Evolutionary conservation across 2,113 vertebrate genomes (phyloP).

Genomic region (Elachura formosa): DNA sequence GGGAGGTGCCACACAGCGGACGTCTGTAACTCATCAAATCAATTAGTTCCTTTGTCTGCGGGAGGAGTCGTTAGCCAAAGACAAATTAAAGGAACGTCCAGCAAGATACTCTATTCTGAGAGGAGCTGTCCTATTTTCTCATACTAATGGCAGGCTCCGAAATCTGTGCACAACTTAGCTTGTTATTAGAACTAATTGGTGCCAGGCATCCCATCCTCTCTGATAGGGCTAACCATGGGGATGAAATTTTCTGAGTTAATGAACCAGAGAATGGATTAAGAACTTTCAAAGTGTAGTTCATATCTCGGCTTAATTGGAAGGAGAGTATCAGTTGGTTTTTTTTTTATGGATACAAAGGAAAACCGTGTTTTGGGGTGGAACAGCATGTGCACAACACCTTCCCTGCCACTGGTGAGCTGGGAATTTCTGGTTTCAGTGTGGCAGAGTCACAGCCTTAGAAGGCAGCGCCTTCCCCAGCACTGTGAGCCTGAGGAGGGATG

Average conservation of each 20-base stretch:
- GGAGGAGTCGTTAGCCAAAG: background rate
- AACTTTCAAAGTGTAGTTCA: constrained; percentile 12
- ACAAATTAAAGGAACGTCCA: background rate
- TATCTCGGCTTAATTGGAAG: constrained; percentile 36
- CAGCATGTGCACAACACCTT: background rate
- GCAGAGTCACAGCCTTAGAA: background rate
- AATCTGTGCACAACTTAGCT: constrained; percentile 33
- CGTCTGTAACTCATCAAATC: background rate
- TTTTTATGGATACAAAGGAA: background rate
- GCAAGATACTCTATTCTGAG: background rate
- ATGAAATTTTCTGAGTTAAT: constrained; percentile 42
- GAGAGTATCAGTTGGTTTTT: background rate
- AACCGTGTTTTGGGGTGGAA: background rate
- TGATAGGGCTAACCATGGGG: constrained; percentile 33
- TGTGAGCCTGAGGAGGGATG: fast-evolving
- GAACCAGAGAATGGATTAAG: constrained; percentile 46
- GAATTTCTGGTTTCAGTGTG: background rate
- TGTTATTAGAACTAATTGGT: constrained; percentile 63
- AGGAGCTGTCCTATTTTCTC: constrained; percentile 26
- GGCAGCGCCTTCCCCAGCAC: background rate
- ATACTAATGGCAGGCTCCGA: background rate
- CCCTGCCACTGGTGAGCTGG: background rate
- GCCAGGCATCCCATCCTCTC: constrained; percentile 49
- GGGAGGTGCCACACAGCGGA: background rate
- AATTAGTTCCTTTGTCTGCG: background rate